Evolutionary conservation across 1,140 invertebrate genomes (phyloP).

Genomic region (Harpegnathos saltator): DNA sequence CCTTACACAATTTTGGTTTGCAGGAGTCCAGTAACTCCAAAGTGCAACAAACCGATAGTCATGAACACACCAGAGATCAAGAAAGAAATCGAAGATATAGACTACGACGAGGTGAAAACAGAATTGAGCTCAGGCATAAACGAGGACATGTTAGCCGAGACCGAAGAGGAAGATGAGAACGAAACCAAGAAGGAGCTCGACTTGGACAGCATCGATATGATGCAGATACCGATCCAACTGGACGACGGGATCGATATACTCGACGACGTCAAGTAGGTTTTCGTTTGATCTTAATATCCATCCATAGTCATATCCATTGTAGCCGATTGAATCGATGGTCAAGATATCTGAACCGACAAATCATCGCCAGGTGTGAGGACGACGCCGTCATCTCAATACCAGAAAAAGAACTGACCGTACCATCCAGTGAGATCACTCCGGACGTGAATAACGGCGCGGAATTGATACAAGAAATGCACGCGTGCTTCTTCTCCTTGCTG

Average conservation of each 20-base stretch:
- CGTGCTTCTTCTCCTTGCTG: constrained; percentile 93
- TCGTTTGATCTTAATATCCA: neutral
- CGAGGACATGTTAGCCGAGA: constrained; percentile 73
- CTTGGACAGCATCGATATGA: constrained; percentile 88
- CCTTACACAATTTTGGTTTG: constrained; percentile 33
- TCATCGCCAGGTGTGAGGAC: constrained; percentile 78
- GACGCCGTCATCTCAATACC: constrained; percentile 80
- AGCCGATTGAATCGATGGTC: neutral
- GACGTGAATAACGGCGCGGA: constrained; percentile 81
- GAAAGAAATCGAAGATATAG: constrained; percentile 83
- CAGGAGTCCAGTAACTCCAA: constrained; percentile 76
- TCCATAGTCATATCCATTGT: neutral
- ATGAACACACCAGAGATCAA: constrained; percentile 79
- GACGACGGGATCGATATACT: constrained; percentile 88
- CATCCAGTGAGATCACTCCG: constrained; percentile 71
- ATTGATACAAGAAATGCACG: constrained; percentile 91
- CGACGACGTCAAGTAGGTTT: constrained; percentile 85
- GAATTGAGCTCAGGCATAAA: constrained; percentile 74
- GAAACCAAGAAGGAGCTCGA: constrained; percentile 85
- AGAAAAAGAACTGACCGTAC: constrained; percentile 79
- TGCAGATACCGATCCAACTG: constrained; percentile 89
- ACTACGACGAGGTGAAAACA: constrained; percentile 80
- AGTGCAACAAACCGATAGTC: constrained; percentile 70
- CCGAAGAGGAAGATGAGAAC: constrained; percentile 78
- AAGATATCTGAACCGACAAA: neutral